These are phyloP conservation scores for Trichopria drosophilae DNA, from an alignment of 2,888 invertebrate genomes.

Conservation along the genomic window DNA sequence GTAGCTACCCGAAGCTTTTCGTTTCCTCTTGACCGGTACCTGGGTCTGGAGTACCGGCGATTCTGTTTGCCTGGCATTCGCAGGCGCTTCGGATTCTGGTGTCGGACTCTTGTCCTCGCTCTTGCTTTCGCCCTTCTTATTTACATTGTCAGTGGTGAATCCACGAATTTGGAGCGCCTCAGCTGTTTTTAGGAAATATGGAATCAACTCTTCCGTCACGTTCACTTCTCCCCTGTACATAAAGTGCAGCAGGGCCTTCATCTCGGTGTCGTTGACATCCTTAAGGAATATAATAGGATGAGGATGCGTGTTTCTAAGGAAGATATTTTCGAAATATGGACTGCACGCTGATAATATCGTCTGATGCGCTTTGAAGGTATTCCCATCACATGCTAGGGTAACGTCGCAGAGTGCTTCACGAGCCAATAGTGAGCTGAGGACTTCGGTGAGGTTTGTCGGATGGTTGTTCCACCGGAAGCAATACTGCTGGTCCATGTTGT, in stretches of 20 bases:
- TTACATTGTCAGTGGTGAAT: constrained; percentile 82
- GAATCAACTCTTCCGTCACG: constrained; percentile 87
- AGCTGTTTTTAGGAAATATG: constrained; percentile 88
- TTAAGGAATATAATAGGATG: constrained; percentile 91
- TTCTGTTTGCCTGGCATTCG: constrained; percentile 48
- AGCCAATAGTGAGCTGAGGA: constrained; percentile 82
- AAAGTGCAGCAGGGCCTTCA: constrained; percentile 86
- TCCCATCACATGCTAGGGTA: constrained; percentile 88
- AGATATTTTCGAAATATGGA: constrained; percentile 91
- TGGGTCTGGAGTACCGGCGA: constrained; percentile 51
- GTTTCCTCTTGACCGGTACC: constrained; percentile 66
- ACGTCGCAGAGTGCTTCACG: constrained; percentile 91
- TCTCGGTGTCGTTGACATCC: constrained; percentile 87
- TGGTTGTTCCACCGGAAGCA: constrained; percentile 95
- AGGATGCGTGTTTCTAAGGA: constrained; percentile 84
- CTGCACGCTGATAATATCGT: constrained; percentile 91
- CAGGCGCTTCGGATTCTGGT: constrained; percentile 52
- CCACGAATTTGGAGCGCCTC: constrained; percentile 89
- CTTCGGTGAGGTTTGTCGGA: constrained; percentile 87
- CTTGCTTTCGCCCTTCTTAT: constrained; percentile 56
- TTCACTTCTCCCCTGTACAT: constrained; percentile 94
- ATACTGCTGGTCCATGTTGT: constrained; percentile 80
- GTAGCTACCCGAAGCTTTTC: constrained; percentile 70
- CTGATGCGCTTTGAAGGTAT: constrained; percentile 90
- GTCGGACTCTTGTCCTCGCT: constrained; percentile 48